A percentile compares a stretch with the other conserved stretches of the same genome.
Conservation (phyloP, 2,888 invertebrate species). For the Temnothorax unifasciatus region DNA sequence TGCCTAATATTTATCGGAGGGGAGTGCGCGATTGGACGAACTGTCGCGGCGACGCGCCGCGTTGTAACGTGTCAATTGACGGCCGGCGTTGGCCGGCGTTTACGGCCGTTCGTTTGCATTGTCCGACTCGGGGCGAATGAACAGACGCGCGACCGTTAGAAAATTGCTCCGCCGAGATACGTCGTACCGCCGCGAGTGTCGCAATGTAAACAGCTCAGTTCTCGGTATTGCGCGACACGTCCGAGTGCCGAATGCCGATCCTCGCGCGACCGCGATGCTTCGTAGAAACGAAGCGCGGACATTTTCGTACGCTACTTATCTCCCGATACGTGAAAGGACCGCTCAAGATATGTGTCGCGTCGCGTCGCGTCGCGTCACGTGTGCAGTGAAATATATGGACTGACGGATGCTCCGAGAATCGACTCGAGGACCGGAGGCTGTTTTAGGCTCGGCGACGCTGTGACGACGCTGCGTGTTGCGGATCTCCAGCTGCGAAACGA, state of each 20-base stretch:
- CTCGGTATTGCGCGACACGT: background rate
- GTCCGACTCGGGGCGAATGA: conserved; percentile 1
- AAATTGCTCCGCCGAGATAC: background rate
- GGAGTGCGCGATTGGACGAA: background rate
- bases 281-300: background rate
- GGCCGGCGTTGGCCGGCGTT: background rate
- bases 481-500: background rate
- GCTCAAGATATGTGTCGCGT: background rate
- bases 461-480: background rate
- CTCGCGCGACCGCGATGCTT: background rate
- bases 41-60: conserved; percentile 10
- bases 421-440: background rate
- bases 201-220: conserved; percentile 1
- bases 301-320: no score
- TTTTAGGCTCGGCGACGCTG: background rate
- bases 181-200: background rate
- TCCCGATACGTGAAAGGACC: background rate
- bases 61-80: conserved; percentile 31
- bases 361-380: background rate
- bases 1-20: conserved; percentile 22
- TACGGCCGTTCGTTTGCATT: conserved; percentile 22
- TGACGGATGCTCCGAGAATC: background rate
- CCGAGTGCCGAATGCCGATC: background rate
- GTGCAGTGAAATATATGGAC: background rate
- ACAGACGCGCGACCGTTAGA: conserved; percentile 24